Evolutionary conservation across 2,797 vertebrate genomes (phyloP).

Genomic region (Malacoraja senta): DNA sequence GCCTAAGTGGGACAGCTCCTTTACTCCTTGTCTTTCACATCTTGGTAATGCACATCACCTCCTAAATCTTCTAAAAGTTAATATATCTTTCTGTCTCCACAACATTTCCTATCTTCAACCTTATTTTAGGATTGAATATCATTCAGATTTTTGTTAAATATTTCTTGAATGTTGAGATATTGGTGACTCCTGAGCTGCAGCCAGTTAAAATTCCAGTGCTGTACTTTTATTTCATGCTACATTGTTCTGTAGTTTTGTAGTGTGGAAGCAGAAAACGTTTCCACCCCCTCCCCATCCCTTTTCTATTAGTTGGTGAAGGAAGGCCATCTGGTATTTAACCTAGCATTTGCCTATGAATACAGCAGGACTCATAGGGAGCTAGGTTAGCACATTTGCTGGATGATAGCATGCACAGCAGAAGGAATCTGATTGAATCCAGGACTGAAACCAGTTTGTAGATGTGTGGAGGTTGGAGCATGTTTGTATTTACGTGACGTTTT

Average conservation of each 20-base stretch:
- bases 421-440: constrained; percentile 44
- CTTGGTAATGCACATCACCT: background rate
- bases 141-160: background rate
- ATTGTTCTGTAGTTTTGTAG: constrained; percentile 52
- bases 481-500: background rate
- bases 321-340: constrained; percentile 58
- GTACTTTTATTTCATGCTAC: constrained; percentile 44
- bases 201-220: constrained; percentile 44
- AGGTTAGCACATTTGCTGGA: constrained; percentile 42
- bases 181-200: background rate
- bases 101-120: background rate
- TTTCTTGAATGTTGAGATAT: background rate
- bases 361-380: constrained; percentile 44
- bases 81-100: background rate
- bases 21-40: background rate
- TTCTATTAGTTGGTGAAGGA: constrained; percentile 53
- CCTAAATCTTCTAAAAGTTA: background rate
- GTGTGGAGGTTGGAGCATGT: constrained; percentile 54
- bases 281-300: constrained; percentile 40
- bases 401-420: constrained; percentile 47
- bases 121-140: background rate
- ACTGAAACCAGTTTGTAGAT: constrained; percentile 46
- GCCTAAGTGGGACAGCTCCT: too few species aligned
- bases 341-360: constrained; percentile 61
- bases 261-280: constrained; percentile 47